These are phyloP conservation scores for Scaptomyza hsui DNA, from an alignment of 1,140 invertebrate species.

Conservation along the genomic window DNA sequence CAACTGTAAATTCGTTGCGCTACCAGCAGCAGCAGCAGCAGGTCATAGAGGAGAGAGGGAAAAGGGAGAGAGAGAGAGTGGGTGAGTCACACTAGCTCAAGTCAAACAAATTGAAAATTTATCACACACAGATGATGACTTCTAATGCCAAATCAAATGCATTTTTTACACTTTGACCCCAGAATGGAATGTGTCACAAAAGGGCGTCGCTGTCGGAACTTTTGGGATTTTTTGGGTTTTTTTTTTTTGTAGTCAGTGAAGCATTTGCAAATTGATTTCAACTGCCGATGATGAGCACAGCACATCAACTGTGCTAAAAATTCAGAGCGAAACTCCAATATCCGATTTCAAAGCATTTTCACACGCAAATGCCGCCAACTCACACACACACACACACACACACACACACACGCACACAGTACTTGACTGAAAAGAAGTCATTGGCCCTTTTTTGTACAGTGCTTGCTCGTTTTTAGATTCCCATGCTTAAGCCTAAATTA, in stretches of 20 bases:
- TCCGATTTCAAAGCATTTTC: slow-evolving; percentile 75
- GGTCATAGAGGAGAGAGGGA: too few relatives aligned
- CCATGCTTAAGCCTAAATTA: background rate
- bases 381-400: background rate
- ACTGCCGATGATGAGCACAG: slow-evolving; percentile 52
- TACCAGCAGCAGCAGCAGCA: slow-evolving; percentile 49
- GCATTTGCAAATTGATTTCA: slow-evolving; percentile 77
- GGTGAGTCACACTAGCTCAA: slow-evolving; percentile 57
- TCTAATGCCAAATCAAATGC: slow-evolving; percentile 64
- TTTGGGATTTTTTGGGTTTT: too few relatives aligned
- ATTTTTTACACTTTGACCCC: slow-evolving; percentile 69
- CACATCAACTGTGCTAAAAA: slow-evolving; percentile 33
- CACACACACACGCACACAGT: background rate
- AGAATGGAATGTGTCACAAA: slow-evolving; percentile 31
- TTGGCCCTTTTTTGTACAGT: slow-evolving; percentile 26
- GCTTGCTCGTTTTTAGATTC: background rate
- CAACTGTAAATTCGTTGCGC: slow-evolving; percentile 63
- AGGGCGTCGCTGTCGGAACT: slow-evolving; percentile 3
- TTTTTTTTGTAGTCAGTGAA: slow-evolving; percentile 36
- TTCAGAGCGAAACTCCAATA: slow-evolving; percentile 37
- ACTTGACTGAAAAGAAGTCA: slow-evolving; percentile 15
- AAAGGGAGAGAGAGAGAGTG: background rate
- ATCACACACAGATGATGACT: slow-evolving; percentile 76
- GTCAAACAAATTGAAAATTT: slow-evolving; percentile 81
- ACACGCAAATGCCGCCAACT: slow-evolving; percentile 70